Percentiles rank a stretch among this genome's conserved stretches.
Evolutionary conservation across 2,113 vertebrate species (phyloP).

Genomic region (Motacilla alba): DNA sequence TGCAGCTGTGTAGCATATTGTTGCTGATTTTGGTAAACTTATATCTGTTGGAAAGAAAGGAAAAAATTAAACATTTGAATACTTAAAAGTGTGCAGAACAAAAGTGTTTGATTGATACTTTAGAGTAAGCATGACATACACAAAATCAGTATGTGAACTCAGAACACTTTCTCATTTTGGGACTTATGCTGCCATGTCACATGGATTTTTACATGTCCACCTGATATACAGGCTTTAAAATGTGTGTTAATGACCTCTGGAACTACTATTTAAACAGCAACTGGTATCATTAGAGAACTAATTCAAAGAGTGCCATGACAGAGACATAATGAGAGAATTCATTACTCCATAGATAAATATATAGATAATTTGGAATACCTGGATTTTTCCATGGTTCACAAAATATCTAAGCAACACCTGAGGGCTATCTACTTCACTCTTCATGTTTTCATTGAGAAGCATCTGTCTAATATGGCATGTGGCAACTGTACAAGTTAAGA

Average conservation of each 20-base stretch:
- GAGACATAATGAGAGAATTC: neutral
- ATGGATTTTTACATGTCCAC: neutral
- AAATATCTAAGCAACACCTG: neutral
- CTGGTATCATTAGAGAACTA: neutral
- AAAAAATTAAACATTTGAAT: constrained; percentile 42
- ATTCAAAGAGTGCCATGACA: neutral
- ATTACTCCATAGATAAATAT: neutral
- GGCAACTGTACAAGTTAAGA: neutral
- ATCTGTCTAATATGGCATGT: neutral
- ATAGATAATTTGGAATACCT: neutral
- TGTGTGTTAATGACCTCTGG: neutral
- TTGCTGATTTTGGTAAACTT: constrained; percentile 98
- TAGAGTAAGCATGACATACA: neutral
- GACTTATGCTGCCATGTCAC: neutral
- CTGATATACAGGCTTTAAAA: neutral
- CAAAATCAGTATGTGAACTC: neutral
- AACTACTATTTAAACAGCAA: neutral
- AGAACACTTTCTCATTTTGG: neutral
- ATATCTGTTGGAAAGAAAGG: constrained; percentile 85
- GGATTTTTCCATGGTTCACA: neutral
- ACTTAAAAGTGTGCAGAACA: neutral
- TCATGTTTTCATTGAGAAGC: neutral
- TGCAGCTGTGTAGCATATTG: constrained; percentile 98
- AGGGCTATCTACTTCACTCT: neutral
- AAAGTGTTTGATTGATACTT: neutral